Conservation (phyloP, 2,797 vertebrate species). For the Hoplostethus atlanticus region DNA sequence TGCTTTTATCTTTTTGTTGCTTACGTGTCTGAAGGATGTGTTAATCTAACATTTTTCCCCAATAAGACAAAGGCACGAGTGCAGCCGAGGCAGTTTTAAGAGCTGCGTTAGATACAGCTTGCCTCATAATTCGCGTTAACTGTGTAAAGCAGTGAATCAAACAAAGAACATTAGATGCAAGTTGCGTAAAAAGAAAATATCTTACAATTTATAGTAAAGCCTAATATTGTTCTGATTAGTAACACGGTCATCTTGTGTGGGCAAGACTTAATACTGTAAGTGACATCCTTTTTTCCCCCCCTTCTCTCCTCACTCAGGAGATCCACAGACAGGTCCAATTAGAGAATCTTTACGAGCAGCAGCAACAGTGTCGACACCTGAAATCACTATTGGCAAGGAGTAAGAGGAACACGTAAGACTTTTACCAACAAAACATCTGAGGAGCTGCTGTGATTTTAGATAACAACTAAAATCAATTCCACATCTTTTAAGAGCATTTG, state of each 20-base stretch:
- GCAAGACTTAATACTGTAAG: conserved; percentile 14
- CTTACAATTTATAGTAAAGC: not conserved
- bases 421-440: conserved; percentile 49
- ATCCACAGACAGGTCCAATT: conserved; percentile 63
- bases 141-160: not conserved
- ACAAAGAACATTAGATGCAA: not conserved
- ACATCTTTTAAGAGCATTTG: not conserved
- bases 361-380: conserved; percentile 59
- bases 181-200: not conserved
- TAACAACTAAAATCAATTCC: not conserved
- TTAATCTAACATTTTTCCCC: conserved; percentile 29
- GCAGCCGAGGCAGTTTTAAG: conserved; percentile 17
- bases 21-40: conserved; percentile 58
- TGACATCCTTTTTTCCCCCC: not conserved
- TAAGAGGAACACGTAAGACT: conserved; percentile 48
- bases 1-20: conserved; percentile 79
- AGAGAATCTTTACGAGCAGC: conserved; percentile 58
- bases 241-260: not conserved
- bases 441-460: conserved; percentile 62
- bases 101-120: not conserved
- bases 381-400: conserved; percentile 64
- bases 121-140: not conserved
- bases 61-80: conserved; percentile 35
- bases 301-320: conserved; percentile 20
- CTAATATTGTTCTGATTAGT: conserved; percentile 21